Conservation (phyloP, 2,113 vertebrate species). For the Neodontobutis hainanensis region DNA sequence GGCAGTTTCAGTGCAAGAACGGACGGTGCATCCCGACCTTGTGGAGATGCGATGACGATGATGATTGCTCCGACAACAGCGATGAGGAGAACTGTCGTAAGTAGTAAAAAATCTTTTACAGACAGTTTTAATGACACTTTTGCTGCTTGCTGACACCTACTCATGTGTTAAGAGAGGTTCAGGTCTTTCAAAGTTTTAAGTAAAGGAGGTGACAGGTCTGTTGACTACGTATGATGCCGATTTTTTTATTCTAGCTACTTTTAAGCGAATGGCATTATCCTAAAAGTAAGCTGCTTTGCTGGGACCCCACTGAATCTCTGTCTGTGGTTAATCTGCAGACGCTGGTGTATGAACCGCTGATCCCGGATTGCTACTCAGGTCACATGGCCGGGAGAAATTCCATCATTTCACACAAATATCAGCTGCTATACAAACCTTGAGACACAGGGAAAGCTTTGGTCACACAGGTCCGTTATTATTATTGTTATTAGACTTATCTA, state of each 20-base stretch:
- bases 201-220: no score
- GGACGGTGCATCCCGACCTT: slow-evolving; percentile 91
- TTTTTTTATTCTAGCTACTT: slow-evolving; percentile 19
- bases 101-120: slow-evolving; percentile 59
- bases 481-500: background rate
- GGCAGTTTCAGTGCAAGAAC: slow-evolving; percentile 94
- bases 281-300: slow-evolving; percentile 43
- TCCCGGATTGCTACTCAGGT: slow-evolving; percentile 53
- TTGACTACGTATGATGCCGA: background rate
- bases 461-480: background rate
- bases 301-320: slow-evolving; percentile 37
- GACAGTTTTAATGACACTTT: background rate
- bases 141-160: background rate
- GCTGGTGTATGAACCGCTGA: slow-evolving; percentile 35
- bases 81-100: slow-evolving; percentile 97
- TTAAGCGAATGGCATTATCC: slow-evolving; percentile 29
- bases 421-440: slow-evolving; percentile 6
- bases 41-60: slow-evolving; percentile 96
- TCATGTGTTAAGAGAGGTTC: background rate
- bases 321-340: slow-evolving; percentile 30
- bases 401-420: slow-evolving; percentile 18
- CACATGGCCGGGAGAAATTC: slow-evolving; percentile 62
- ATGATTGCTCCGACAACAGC: slow-evolving; percentile 95
- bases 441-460: slow-evolving; percentile 8
- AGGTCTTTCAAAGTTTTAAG: no score